Conservation (phyloP, 2,113 vertebrate species). For the Corvus moneduloides region DNA sequence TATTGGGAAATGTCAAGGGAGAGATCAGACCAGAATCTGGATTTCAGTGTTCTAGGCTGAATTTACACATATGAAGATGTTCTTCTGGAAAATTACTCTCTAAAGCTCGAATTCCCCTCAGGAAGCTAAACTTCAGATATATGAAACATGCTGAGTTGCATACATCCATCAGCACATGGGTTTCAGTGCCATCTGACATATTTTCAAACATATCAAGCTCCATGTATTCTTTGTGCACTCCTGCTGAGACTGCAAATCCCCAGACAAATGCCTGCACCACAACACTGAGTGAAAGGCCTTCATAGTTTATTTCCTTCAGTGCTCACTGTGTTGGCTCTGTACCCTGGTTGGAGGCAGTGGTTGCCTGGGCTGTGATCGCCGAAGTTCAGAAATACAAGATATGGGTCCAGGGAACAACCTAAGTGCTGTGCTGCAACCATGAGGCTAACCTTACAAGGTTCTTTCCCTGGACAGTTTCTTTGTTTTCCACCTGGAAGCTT, state of each 20-base stretch:
- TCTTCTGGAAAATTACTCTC: not conserved
- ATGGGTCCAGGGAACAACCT: not conserved
- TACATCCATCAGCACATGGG: not conserved
- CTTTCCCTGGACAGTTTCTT: not conserved
- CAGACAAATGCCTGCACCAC: not conserved
- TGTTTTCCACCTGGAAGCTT: not conserved
- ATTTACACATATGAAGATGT: not conserved
- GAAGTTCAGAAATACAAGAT: not conserved
- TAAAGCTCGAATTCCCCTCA: not conserved
- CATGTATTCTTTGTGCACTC: not conserved
- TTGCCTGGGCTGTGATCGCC: not conserved
- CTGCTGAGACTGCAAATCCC: not conserved
- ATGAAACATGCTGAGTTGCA: not conserved
- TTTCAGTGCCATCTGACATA: not conserved
- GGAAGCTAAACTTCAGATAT: not conserved
- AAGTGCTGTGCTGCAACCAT: fast-evolving
- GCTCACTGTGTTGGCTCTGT: not conserved
- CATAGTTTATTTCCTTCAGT: not conserved
- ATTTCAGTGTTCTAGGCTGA: not conserved
- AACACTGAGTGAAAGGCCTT: not conserved
- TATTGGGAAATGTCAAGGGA: not conserved
- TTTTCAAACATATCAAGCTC: not conserved
- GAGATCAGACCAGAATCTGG: not conserved
- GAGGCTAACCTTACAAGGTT: not conserved
- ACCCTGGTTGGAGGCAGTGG: not conserved